phyloP scores from a whole-genome alignment of 2,797 vertebrate species.

The Chaenodraco wilsoni region DNA sequence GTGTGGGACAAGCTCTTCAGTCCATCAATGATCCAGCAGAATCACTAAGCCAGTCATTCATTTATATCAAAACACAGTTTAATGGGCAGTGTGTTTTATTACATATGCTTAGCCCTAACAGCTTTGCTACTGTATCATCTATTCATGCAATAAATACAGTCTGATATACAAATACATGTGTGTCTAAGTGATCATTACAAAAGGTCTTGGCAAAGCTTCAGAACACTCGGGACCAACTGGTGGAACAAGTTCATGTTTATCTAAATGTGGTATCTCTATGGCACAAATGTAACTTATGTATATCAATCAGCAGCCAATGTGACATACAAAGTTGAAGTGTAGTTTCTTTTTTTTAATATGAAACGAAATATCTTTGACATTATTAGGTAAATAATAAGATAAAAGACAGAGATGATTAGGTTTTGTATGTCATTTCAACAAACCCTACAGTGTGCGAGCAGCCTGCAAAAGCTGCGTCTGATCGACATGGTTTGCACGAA shows the following conservation, averaged over 20 bases:
- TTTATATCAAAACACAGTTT: not conserved
- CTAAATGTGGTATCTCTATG: not conserved
- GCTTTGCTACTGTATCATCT: slow-evolving; percentile 9
- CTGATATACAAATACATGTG: not conserved
- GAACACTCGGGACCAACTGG: not conserved
- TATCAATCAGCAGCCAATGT: not conserved
- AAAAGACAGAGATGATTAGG: not conserved
- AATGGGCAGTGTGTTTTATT: not conserved
- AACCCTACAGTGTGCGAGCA: too few species aligned
- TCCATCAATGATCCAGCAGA: rapidly evolving
- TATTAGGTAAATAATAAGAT: not conserved
- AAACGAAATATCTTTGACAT: not conserved
- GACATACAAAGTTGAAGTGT: not conserved
- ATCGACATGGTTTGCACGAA: not conserved
- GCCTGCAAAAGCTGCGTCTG: not conserved
- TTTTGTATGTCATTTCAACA: not conserved
- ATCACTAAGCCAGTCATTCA: not conserved
- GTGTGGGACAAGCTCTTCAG: slow-evolving; percentile 74
- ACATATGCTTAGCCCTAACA: not conserved
- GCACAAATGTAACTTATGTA: too few species aligned
- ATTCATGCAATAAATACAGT: slow-evolving; percentile 57
- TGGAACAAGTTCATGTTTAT: not conserved
- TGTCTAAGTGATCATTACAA: slow-evolving; percentile 19
- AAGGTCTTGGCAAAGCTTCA: not conserved
- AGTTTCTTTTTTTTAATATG: not conserved